A percentile compares a stretch with the other conserved stretches of the same genome.
Conservation (phyloP, 2,797 vertebrate species). For the Apogon talboti region DNA sequence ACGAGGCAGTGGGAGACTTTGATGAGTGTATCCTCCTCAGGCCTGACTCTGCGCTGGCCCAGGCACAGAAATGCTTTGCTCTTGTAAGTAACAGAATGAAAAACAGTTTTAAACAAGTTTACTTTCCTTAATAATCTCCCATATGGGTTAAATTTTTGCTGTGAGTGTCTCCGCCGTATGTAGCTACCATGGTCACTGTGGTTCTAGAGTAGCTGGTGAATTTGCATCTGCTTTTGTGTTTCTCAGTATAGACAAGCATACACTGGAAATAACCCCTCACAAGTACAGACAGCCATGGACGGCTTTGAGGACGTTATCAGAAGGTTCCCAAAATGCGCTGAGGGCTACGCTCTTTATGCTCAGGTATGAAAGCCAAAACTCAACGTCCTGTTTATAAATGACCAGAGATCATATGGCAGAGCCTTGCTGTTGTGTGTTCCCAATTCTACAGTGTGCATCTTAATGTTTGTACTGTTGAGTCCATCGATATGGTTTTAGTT, state of each 20-base stretch:
- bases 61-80: slow-evolving; percentile 98
- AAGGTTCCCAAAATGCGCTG: slow-evolving; percentile 95
- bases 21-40: slow-evolving; percentile 96
- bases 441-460: not conserved
- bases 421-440: not conserved
- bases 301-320: slow-evolving; percentile 97
- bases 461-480: no score
- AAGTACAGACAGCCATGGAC: slow-evolving; percentile 96
- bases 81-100: slow-evolving; percentile 84
- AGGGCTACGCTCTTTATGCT: slow-evolving; percentile 97
- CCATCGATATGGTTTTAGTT: no score
- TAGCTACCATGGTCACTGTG: not conserved
- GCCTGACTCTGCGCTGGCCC: slow-evolving; percentile 96
- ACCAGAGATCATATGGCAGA: not conserved
- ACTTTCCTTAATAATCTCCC: not conserved
- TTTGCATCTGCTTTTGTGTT: slow-evolving; percentile 6
- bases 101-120: not conserved
- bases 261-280: slow-evolving; percentile 94
- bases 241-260: slow-evolving; percentile 96
- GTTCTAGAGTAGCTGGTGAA: not conserved
- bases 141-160: not conserved
- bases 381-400: not conserved
- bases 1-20: slow-evolving; percentile 97
- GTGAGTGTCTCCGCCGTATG: not conserved
- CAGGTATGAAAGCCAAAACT: slow-evolving; percentile 84